Evolutionary conservation across 2,888 invertebrate species (phyloP).

Genomic region (Matsumyia berberina): DNA sequence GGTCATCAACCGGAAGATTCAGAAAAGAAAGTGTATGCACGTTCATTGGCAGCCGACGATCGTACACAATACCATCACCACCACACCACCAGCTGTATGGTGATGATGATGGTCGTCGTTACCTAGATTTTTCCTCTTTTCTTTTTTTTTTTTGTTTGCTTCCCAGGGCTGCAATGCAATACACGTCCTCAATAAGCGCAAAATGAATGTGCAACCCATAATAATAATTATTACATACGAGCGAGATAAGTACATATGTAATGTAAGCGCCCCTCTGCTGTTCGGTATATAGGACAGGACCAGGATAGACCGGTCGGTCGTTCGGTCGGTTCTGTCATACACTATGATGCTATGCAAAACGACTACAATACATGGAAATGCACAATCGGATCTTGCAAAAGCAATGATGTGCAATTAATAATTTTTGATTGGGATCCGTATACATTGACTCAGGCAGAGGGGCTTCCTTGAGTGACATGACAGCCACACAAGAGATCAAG

Average conservation of each 20-base stretch:
- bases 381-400: conserved; percentile 36
- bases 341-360: conserved; percentile 30
- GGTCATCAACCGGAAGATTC: conserved; percentile 83
- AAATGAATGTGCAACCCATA: conserved; percentile 34
- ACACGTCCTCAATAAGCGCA: conserved; percentile 29
- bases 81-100: background rate
- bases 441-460: conserved; percentile 11
- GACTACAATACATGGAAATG: conserved; percentile 37
- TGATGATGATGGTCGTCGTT: no score
- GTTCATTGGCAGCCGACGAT: conserved; percentile 18
- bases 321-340: no score
- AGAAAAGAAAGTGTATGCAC: conserved; percentile 71
- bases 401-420: conserved; percentile 67
- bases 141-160: conserved; percentile 3
- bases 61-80: conserved; percentile 17
- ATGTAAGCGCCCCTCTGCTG: background rate
- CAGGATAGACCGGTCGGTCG: conserved; percentile 2
- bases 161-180: conserved; percentile 11
- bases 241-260: conserved; percentile 13
- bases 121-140: conserved; percentile 21
- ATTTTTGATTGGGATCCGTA: conserved; percentile 50
- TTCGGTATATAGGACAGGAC: conserved; percentile 63
- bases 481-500: conserved; percentile 61
- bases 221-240: conserved; percentile 41
- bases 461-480: conserved; percentile 75